phyloP scores from a whole-genome alignment of 2,113 vertebrate genomes.

The Gopherus flavomarginatus region DNA sequence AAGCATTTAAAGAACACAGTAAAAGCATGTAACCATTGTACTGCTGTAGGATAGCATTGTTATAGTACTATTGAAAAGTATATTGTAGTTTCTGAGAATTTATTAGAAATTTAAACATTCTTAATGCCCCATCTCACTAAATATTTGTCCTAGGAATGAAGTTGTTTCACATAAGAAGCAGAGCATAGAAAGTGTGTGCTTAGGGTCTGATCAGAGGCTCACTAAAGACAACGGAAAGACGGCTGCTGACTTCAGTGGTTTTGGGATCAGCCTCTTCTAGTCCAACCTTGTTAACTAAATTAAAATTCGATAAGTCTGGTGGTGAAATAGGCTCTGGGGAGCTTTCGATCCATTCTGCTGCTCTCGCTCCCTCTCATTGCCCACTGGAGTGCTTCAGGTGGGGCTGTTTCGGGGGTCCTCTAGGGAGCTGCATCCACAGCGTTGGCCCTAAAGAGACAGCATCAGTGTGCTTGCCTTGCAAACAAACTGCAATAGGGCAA shows the following conservation, averaged over 20 bases:
- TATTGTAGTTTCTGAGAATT: not conserved
- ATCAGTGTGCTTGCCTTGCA: not conserved
- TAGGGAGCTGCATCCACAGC: not conserved
- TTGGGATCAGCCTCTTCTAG: not conserved
- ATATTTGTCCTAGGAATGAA: not conserved
- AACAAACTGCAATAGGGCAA: not conserved
- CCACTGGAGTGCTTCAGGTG: not conserved
- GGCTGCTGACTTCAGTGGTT: not conserved
- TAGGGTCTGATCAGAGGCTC: not conserved
- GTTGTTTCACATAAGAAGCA: not conserved
- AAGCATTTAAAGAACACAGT: not conserved
- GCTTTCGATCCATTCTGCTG: not conserved
- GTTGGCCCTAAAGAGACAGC: not conserved
- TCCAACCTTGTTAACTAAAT: not conserved
- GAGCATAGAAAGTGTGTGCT: not conserved
- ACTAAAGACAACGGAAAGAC: not conserved
- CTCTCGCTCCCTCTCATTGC: not conserved
- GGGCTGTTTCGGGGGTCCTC: not conserved
- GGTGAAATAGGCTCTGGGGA: not conserved
- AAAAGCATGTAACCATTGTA: not conserved
- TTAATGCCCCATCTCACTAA: not conserved
- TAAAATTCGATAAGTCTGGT: not conserved
- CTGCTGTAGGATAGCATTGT: not conserved
- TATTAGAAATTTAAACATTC: not conserved
- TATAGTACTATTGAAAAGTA: not conserved